Evolutionary conservation across 2,888 invertebrate genomes (phyloP), one percentile per base, ranked within the genome.

Genomic region (Tipula confusa): DNA sequence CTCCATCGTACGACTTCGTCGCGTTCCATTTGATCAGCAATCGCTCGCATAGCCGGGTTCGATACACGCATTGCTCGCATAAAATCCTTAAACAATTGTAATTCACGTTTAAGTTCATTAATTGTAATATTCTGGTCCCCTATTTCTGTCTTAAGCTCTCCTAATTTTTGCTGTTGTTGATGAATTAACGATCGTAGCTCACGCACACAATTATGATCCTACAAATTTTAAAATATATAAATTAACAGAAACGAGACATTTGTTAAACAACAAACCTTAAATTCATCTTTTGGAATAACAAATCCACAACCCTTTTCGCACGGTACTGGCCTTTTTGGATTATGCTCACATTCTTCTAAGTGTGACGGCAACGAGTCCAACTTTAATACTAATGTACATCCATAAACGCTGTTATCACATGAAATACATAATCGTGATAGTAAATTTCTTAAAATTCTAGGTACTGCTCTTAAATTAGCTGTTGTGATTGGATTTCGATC

Each of bases 271-370:
- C 38, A 43, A n/a, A 83, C 92, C 89, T 96, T 95, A 0, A 98
- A 89, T 90, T 98, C 97, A 90, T 98, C 98, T 90, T 98, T 98
- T 9, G 98, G 98, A 87, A 98, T 96, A 83, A 97, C 94, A 82
- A 98, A 92, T 28, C 97, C 98, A 87, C 98, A 98, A 24, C 98
- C 98, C 86, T 95, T 94, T 87, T 97, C 97, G 89, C 98, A 98
- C 48, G 95, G 95, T 87, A 97, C 93, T 15, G 97, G 97, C 87
- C 97, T 92, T 89, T 98, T 98, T 0, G 98, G 98, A 90, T 98
- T 98, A 88, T 93, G 95, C 90, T 95, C 95, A 91, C 98, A 98
- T 90, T 98, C 98, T 88, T 94, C 94, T 86, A 97, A 90, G 90
- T 98, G 98, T 28, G 94, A 91, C n/a, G 93, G 91, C 86, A 98